These are phyloP conservation scores for Drepanosiphum platanoidis DNA, from an alignment of 2,888 invertebrate genomes.

Conservation along the genomic window DNA sequence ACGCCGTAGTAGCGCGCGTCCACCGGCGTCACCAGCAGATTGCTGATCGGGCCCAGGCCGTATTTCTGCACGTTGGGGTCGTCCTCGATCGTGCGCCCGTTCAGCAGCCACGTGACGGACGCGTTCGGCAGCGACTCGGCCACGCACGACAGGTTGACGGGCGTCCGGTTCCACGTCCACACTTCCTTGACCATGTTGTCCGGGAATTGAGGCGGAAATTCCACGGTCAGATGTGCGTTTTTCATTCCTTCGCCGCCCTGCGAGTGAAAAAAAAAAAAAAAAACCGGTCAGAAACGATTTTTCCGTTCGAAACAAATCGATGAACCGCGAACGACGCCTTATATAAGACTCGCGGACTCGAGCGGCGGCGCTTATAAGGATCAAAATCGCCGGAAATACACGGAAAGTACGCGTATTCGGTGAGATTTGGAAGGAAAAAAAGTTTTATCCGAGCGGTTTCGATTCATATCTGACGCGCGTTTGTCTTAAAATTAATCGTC, in stretches of 20 bases:
- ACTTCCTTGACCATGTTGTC: constrained; percentile 73
- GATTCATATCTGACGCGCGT: no score
- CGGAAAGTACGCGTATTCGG: no score
- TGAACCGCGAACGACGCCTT: no score
- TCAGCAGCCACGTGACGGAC: constrained; percentile 84
- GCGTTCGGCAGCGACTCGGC: constrained; percentile 92
- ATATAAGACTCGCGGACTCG: no score
- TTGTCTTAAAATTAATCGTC: no score
- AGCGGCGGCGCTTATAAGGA: no score
- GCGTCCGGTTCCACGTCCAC: constrained; percentile 84
- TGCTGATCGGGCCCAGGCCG: constrained; percentile 54
- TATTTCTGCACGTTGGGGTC: constrained; percentile 62
- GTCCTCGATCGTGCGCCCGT: constrained; percentile 66
- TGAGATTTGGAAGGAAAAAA: no score
- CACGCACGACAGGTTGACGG: constrained; percentile 85
- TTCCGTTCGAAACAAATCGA: no score
- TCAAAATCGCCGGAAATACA: no score
- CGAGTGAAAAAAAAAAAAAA: neutral
- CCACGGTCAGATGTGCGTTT: constrained; percentile 84
- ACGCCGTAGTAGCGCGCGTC: constrained; percentile 76
- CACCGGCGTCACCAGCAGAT: constrained; percentile 72
- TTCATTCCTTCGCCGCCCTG: constrained; percentile 68
- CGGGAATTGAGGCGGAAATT: constrained; percentile 84
- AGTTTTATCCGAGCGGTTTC: no score
- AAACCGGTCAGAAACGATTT: neutral